These are phyloP conservation scores for Formica aserva DNA, from an alignment of 2,888 invertebrate species.

Conservation along the genomic window DNA sequence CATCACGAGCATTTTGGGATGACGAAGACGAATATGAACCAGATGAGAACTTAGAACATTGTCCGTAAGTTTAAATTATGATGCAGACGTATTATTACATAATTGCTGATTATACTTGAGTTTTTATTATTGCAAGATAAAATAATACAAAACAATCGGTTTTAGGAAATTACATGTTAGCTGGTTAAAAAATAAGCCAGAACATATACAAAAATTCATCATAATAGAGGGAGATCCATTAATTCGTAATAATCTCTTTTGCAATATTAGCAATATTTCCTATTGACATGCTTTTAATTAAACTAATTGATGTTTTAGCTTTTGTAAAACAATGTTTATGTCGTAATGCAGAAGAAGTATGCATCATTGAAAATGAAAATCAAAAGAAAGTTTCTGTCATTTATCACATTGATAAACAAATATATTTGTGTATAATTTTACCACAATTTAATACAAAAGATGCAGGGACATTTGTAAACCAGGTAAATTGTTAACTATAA, in stretches of 20 bases:
- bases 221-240: conserved; percentile 79
- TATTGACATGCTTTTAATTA: conserved; percentile 9
- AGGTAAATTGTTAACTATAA: conserved; percentile 60
- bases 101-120: neutral
- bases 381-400: conserved; percentile 74
- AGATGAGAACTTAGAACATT: conserved; percentile 55
- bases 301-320: conserved; percentile 67
- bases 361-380: conserved; percentile 73
- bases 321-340: conserved; percentile 73
- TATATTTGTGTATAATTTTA: conserved; percentile 77
- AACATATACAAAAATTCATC: conserved; percentile 76
- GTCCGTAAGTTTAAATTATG: conserved; percentile 65
- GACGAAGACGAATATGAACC: conserved; percentile 80
- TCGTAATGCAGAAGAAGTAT: conserved; percentile 71
- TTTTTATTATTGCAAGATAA: neutral
- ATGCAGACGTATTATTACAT: neutral
- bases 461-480: conserved; percentile 79
- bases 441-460: conserved; percentile 76
- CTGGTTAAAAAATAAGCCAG: conserved; percentile 78
- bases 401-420: conserved; percentile 74
- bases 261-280: conserved; percentile 7
- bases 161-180: conserved; percentile 77
- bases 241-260: conserved; percentile 73
- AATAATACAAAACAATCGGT: conserved; percentile 15
- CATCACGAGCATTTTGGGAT: conserved; percentile 84